Evolutionary conservation across 1,140 invertebrate species (phyloP).

Genomic region (Aphelenchoides fujianensis): DNA sequence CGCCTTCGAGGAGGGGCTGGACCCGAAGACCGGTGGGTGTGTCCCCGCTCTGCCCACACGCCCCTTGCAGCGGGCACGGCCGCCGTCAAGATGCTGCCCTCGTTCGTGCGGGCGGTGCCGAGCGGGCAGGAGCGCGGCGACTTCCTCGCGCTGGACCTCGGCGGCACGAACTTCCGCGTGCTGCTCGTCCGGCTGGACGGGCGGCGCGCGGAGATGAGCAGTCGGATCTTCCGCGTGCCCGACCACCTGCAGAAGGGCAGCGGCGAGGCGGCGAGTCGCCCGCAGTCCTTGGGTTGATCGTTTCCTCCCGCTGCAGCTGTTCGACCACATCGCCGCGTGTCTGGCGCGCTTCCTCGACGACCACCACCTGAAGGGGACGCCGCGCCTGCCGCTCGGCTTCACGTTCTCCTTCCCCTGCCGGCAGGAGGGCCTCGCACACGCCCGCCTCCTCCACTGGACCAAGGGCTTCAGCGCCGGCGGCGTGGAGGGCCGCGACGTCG

Average conservation of each 20-base stretch:
- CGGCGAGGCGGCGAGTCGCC: constrained; percentile 44
- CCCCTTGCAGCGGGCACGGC: no score
- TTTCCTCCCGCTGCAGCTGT: constrained; percentile 70
- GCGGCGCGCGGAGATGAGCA: constrained; percentile 77
- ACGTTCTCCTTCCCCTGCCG: constrained; percentile 95
- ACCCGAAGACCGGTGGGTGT: constrained; percentile 40
- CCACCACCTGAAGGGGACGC: constrained; percentile 70
- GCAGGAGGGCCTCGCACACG: constrained; percentile 85
- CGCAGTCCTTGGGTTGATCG: neutral
- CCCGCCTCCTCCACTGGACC: constrained; percentile 86
- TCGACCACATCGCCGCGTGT: constrained; percentile 97
- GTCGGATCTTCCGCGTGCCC: constrained; percentile 91
- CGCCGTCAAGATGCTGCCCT: constrained; percentile 71
- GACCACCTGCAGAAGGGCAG: constrained; percentile 76
- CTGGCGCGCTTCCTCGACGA: constrained; percentile 83
- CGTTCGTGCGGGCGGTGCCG: constrained; percentile 91
- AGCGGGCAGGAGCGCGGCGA: constrained; percentile 93
- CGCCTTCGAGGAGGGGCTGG: constrained; percentile 44
- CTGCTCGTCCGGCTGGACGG: constrained; percentile 80
- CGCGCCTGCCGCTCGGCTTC: constrained; percentile 86
- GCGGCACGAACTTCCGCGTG: constrained; percentile 97
- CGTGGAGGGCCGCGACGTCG: constrained; percentile 82
- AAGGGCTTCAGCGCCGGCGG: constrained; percentile 86
- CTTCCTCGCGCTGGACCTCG: constrained; percentile 92
- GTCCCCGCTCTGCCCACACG: constrained; percentile 14